Evolutionary conservation across 2,113 vertebrate genomes (phyloP).

Genomic region (Piaya cayana): DNA sequence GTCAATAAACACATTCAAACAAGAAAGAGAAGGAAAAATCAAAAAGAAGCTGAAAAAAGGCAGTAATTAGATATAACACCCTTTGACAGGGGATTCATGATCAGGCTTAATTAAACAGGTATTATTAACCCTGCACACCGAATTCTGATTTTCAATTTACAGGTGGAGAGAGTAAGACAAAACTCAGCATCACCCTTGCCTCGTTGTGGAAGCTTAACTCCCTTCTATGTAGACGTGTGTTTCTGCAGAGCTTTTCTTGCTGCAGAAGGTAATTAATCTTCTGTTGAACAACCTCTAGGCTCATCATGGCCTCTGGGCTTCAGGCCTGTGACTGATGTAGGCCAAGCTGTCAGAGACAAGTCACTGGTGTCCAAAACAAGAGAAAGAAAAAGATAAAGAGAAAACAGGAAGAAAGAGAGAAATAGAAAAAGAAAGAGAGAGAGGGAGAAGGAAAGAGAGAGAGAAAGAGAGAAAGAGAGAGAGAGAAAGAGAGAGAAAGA

Average conservation of each 20-base stretch:
- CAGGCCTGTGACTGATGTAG: not conserved
- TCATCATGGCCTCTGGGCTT: accelerated
- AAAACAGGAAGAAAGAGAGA: too few species aligned
- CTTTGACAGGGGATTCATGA: not conserved
- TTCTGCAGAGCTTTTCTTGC: not conserved
- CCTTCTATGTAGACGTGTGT: not conserved
- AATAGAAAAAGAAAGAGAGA: too few species aligned
- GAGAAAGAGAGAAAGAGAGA: too few species aligned
- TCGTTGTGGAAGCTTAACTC: accelerated
- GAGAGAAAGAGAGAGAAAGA: too few species aligned
- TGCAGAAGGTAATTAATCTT: not conserved
- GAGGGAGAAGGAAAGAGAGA: too few species aligned
- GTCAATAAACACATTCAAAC: not conserved
- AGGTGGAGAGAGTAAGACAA: not conserved
- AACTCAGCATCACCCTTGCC: not conserved
- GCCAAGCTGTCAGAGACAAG: not conserved
- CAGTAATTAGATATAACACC: not conserved
- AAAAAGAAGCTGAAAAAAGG: not conserved
- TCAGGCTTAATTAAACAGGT: not conserved
- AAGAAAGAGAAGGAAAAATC: not conserved
- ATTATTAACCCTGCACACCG: not conserved
- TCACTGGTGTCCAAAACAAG: not conserved
- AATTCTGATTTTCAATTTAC: not conserved
- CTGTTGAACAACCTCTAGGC: not conserved
- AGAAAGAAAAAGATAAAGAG: not conserved